Conservation (phyloP, 1,140 invertebrate genomes). For the Phymorhynchus buccinoides region DNA sequence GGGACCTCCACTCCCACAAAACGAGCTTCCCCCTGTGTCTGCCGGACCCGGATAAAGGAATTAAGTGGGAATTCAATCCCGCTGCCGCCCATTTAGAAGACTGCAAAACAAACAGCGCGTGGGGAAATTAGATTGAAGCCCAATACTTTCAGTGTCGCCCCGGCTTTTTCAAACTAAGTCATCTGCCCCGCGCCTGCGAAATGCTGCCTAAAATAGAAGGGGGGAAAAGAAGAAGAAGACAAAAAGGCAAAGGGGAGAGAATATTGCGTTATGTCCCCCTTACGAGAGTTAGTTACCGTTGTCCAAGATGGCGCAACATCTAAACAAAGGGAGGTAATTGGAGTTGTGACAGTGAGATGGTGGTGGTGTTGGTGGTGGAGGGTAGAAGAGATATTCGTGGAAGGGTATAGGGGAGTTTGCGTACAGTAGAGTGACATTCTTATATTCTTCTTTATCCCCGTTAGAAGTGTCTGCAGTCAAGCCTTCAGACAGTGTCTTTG, state of each 20-base stretch:
- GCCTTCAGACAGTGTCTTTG: too few relatives aligned
- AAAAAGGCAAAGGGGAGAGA: slow-evolving; percentile 24
- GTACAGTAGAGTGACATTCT: not conserved
- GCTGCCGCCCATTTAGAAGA: slow-evolving; percentile 3
- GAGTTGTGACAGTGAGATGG: not conserved
- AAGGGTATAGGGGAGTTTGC: too few relatives aligned
- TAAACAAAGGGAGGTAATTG: not conserved
- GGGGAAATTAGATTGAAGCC: slow-evolving; percentile 26
- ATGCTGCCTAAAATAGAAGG: too few relatives aligned
- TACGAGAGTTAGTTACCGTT: not conserved
- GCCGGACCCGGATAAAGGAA: not conserved
- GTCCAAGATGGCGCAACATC: not conserved
- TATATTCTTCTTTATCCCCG: too few relatives aligned
- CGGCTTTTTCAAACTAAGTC: slow-evolving; percentile 10
- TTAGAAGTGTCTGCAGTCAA: too few relatives aligned
- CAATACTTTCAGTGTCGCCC: slow-evolving; percentile 19
- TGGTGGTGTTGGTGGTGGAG: not conserved
- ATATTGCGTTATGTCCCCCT: slow-evolving; percentile 10
- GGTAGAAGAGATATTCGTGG: not conserved
- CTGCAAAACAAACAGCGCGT: slow-evolving; percentile 20
- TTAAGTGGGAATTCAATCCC: slow-evolving; percentile 7
- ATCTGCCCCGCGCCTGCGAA: slow-evolving; percentile 8
- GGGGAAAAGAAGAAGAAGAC: too few relatives aligned
- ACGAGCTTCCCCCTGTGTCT: not conserved
- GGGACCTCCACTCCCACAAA: not conserved